phyloP scores from a whole-genome alignment of 2,797 vertebrate genomes.

The Chiloscyllium punctatum region DNA sequence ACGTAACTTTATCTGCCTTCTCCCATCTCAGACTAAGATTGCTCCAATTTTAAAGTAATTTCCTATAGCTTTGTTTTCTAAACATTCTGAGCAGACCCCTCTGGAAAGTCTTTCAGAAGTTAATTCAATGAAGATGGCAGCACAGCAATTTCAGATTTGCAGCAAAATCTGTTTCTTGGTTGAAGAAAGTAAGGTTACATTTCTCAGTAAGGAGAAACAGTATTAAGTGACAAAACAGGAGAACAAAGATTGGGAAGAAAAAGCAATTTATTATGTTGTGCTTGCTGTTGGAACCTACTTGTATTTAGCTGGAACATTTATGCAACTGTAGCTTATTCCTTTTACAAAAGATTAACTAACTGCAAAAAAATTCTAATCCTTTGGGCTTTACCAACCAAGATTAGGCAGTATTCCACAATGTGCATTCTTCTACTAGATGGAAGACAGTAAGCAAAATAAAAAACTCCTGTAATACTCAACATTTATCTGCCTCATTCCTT shows the following conservation, averaged over 20 bases:
- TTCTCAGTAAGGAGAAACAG: background rate
- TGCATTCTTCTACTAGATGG: background rate
- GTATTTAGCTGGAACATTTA: background rate
- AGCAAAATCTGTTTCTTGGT: background rate
- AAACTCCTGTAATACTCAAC: background rate
- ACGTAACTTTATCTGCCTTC: conserved; percentile 34
- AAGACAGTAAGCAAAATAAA: background rate
- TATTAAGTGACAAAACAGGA: background rate
- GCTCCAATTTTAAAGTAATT: conserved; percentile 37
- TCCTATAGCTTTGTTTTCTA: conserved; percentile 35
- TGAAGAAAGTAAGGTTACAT: background rate
- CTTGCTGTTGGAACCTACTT: background rate
- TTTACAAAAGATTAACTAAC: background rate
- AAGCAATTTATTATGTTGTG: background rate
- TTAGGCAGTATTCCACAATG: background rate
- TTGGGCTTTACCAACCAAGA: background rate
- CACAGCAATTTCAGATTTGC: conserved; percentile 5
- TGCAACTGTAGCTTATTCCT: background rate
- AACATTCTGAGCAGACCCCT: conserved; percentile 32
- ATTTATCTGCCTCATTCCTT: background rate
- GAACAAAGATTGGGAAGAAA: background rate
- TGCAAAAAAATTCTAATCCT: background rate
- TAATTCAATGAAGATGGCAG: conserved; percentile 32
- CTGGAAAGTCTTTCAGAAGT: conserved; percentile 22
- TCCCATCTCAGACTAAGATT: conserved; percentile 18